Conservation (phyloP, 2,797 vertebrate genomes). For the Glyptemys insculpta region DNA sequence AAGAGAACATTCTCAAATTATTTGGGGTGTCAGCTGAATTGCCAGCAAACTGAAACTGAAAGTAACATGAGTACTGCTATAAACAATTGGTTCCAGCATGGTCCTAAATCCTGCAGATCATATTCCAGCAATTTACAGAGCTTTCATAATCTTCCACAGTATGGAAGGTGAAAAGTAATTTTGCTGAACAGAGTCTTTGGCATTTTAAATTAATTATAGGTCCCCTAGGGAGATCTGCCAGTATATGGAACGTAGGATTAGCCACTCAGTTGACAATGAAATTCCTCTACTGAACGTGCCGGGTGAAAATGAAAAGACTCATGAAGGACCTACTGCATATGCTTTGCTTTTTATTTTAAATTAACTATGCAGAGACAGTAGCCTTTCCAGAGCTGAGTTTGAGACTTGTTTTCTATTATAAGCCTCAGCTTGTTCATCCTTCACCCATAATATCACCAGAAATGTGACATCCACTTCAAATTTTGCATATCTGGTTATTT, state of each 20-base stretch:
- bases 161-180: fast-evolving
- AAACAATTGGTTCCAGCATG: neutral
- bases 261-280: neutral
- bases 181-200: neutral
- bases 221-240: neutral
- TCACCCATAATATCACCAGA: neutral
- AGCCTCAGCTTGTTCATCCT: fast-evolving
- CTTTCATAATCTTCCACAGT: neutral
- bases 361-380: neutral
- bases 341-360: neutral
- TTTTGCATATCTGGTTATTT: neutral
- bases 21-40: neutral
- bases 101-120: neutral
- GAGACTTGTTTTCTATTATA: neutral
- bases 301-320: neutral
- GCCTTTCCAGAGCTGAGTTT: fast-evolving
- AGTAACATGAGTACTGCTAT: neutral
- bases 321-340: neutral
- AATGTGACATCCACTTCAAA: neutral
- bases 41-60: fast-evolving
- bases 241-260: neutral
- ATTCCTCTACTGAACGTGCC: neutral
- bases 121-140: neutral
- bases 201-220: neutral
- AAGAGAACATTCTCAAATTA: neutral